Evolutionary conservation across 2,888 invertebrate genomes (phyloP).

Genomic region (Caradrina clavipalpis): DNA sequence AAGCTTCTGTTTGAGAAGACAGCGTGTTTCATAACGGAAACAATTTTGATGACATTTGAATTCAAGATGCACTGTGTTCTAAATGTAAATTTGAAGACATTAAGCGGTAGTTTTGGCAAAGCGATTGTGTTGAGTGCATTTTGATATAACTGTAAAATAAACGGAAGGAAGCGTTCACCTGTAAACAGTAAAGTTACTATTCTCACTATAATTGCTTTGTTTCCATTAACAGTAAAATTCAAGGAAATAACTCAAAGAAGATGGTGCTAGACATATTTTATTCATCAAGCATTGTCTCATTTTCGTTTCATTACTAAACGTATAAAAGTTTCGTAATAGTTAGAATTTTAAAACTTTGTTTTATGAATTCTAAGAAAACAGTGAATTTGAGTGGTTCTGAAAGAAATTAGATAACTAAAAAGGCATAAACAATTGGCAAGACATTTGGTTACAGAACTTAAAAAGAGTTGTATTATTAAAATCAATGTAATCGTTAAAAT

Average conservation of each 20-base stretch:
- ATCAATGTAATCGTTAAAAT: too few relatives aligned
- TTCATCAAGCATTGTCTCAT: constrained; percentile 20
- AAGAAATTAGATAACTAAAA: too few relatives aligned
- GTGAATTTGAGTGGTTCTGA: too few relatives aligned
- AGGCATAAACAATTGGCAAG: too few relatives aligned
- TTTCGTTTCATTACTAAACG: constrained; percentile 9
- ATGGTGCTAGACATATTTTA: constrained; percentile 44
- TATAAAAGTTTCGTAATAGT: background rate
- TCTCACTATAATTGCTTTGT: constrained; percentile 36
- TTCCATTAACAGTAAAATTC: constrained; percentile 32
- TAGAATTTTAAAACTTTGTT: too few relatives aligned
- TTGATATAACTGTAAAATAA: constrained; percentile 60
- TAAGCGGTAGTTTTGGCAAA: constrained; percentile 58
- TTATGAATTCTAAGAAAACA: too few relatives aligned
- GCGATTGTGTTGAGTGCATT: constrained; percentile 59
- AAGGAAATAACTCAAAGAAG: constrained; percentile 22
- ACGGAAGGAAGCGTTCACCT: constrained; percentile 38
- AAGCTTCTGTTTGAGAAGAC: constrained; percentile 28
- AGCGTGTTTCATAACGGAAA: constrained; percentile 46
- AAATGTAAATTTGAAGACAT: constrained; percentile 75
- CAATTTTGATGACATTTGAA: constrained; percentile 67
- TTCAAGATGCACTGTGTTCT: constrained; percentile 72
- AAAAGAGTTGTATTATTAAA: too few relatives aligned
- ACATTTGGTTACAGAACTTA: too few relatives aligned
- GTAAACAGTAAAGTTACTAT: constrained; percentile 25